Percentiles rank a stretch among this genome's conserved stretches.
Conservation (phyloP, 1,140 invertebrate genomes). For the Megathymus violae region DNA sequence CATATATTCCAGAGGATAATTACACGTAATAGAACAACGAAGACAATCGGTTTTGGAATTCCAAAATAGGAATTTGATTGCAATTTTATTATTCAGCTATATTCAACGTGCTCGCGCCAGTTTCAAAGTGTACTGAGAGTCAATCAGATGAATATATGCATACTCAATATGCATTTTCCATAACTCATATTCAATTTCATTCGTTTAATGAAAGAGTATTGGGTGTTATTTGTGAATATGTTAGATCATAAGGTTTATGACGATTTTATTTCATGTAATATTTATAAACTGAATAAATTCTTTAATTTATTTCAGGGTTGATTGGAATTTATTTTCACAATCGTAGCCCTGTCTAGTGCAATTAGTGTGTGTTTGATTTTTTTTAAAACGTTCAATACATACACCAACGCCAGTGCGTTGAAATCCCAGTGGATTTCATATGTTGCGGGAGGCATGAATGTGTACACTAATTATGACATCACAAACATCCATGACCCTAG, state of each 20-base stretch:
- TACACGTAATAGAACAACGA: slow-evolving; percentile 55
- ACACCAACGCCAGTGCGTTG: too few relatives aligned
- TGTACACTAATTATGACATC: too few relatives aligned
- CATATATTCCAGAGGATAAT: slow-evolving; percentile 71
- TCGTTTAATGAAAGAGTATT: slow-evolving; percentile 13
- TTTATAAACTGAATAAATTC: not conserved
- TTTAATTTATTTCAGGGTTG: not conserved
- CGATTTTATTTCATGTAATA: not conserved
- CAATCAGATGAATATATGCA: slow-evolving; percentile 48
- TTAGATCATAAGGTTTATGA: not conserved
- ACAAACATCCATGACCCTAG: too few relatives aligned
- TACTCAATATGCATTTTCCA: slow-evolving; percentile 45
- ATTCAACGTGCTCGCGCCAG: slow-evolving; percentile 47
- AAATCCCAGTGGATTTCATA: too few relatives aligned
- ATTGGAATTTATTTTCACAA: not conserved
- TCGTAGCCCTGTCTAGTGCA: not conserved
- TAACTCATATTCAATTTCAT: slow-evolving; percentile 40
- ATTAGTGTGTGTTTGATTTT: not conserved
- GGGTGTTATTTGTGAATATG: not conserved
- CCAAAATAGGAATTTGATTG: slow-evolving; percentile 70
- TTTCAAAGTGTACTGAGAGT: slow-evolving; percentile 39
- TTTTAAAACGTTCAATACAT: not conserved
- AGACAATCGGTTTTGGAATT: slow-evolving; percentile 58
- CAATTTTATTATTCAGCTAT: slow-evolving; percentile 66
- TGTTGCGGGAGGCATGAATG: too few relatives aligned